Base-by-base conservation (phyloP, 64 coral and sea anemone genomes). In the Trachythela sp. region DNA sequence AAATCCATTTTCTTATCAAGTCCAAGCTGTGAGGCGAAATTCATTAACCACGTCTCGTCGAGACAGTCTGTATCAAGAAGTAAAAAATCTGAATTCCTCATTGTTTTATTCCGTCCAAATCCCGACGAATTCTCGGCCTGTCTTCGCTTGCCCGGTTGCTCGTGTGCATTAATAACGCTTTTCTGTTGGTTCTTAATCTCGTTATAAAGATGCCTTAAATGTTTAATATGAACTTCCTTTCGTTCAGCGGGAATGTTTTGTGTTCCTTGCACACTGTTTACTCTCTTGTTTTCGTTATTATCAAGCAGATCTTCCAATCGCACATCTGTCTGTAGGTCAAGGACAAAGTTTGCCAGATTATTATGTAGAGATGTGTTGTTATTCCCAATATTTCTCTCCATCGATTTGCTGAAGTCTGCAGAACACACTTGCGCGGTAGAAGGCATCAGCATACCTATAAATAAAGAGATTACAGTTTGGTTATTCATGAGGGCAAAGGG, bases 181-280 rank as follows among this genome's bases (percentile, higher is more conserved):
- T 2, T 80, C 37, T 80, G 75, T 37, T 80, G 75, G 33, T 22
- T 80, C 37, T 80, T 80, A 39, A 80, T 80, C 75, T 35, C 75
- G 30, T 80, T 17, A 35, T 80, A 80, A 2, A 80, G 75, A 35
- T 80, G 30, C 8, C 15, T 80, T 39, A 80, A 80, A 80, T 80
- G 75, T 80, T 80, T 39, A 18, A 37, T 80, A 37, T 37, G 37
- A 30, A 37, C 37, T 22, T 37, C 15, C 20, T 35, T 80, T 30
- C 75, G 75, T 15, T 80, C 31, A 9, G 20, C 37, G 9, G 75
- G 75, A 15, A 37, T 80, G 33, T 80, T 10, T 15, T 35, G 75
- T 37, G 13, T 39, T 38, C 1, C 33, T 39, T 37, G 31, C 10
- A 68, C 59, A 6, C 30, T 22, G 59, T 80, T 80, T 35, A 5